Percentiles rank a stretch among this genome's conserved stretches.
Conservation (phyloP, 2,888 invertebrate species). For the Coronaproctus castanopsis region DNA sequence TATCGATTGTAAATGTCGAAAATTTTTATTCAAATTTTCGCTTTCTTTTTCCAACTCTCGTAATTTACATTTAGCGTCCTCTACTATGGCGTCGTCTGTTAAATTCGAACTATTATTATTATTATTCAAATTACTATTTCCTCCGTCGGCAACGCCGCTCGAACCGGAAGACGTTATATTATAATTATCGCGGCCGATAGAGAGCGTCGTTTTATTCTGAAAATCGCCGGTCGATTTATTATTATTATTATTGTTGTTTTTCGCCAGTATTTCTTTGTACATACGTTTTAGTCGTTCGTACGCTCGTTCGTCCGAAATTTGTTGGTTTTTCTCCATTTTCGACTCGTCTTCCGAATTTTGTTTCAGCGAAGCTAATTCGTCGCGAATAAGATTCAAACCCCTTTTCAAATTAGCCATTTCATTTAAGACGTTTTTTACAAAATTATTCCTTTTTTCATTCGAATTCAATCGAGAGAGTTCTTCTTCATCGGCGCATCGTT, state of each 20-base stretch:
- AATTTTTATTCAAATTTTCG: constrained; percentile 8
- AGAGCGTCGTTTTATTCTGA: not conserved
- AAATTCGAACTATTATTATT: not conserved
- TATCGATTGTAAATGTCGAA: constrained; percentile 6
- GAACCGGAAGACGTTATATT: not conserved
- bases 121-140: too few relatives aligned
- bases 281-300: not conserved
- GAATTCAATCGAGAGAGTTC: too few relatives aligned
- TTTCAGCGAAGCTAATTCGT: not conserved
- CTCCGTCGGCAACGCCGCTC: too few relatives aligned
- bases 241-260: not conserved
- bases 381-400: not conserved
- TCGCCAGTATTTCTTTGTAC: not conserved
- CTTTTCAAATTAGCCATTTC: not conserved
- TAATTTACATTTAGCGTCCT: constrained; percentile 8
- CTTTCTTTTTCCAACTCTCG: constrained; percentile 9
- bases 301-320: not conserved
- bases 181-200: not conserved
- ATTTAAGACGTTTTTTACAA: not conserved
- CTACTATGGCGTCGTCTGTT: constrained; percentile 11
- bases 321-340: not conserved
- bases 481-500: too few relatives aligned
- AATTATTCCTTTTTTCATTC: too few relatives aligned
- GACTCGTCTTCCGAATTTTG: not conserved
- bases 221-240: not conserved